Evolutionary conservation across 2,888 invertebrate genomes (phyloP).

Genomic region (Microdon myrmicae): DNA sequence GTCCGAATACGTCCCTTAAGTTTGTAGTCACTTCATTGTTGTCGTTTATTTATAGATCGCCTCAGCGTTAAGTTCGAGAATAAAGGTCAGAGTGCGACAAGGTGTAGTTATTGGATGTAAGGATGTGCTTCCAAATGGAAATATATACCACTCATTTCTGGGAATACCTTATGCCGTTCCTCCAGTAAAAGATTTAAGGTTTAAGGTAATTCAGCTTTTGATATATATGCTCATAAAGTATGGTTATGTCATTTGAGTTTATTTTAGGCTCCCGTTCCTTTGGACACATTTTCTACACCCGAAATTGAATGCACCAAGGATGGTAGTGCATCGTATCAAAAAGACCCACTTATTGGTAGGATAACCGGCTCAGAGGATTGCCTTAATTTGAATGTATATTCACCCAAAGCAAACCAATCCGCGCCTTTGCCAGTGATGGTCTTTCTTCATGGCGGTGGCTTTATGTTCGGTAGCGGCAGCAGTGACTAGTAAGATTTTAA

Average conservation of each 20-base stretch:
- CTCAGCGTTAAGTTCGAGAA: no score
- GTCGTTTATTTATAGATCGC: no score
- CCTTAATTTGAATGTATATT: constrained; percentile 58
- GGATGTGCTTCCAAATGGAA: constrained; percentile 63
- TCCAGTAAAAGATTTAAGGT: constrained; percentile 56
- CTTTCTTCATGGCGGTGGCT: constrained; percentile 56
- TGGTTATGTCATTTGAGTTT: no score
- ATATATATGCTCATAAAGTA: no score
- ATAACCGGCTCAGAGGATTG: constrained; percentile 60
- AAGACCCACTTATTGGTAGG: constrained; percentile 51
- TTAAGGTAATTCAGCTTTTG: constrained; percentile 44
- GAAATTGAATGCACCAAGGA: constrained; percentile 63
- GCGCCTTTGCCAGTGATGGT: constrained; percentile 57
- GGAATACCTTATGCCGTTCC: constrained; percentile 60
- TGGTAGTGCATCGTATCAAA: constrained; percentile 55
- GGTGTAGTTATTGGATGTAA: constrained; percentile 69
- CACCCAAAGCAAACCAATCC: constrained; percentile 52
- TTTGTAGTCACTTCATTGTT: no score
- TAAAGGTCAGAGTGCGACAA: constrained; percentile 63
- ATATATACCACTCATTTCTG: constrained; percentile 57
- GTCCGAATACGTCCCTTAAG: no score
- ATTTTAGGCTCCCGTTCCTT: constrained; percentile 60
- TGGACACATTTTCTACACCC: constrained; percentile 57
- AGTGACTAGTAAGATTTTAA: constrained; percentile 57
- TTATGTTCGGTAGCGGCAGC: constrained; percentile 56